Conservation (phyloP, 2,888 invertebrate species). For the Pristionchus arcanus region DNA sequence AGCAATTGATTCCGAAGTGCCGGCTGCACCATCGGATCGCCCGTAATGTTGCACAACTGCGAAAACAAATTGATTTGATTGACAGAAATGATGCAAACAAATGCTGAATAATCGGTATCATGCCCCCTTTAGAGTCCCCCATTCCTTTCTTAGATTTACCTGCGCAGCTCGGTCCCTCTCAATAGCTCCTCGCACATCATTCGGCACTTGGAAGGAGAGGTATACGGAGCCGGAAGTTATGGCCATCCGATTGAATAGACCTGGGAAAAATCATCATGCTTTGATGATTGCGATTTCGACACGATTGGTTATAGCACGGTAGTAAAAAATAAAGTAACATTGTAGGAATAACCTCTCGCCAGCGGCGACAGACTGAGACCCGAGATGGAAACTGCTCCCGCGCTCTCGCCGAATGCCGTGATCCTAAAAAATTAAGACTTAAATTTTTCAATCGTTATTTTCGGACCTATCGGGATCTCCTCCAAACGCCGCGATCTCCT, state of each 20-base stretch:
- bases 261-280: background rate
- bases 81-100: no score
- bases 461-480: background rate
- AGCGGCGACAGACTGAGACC: constrained; percentile 5
- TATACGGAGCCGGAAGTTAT: background rate
- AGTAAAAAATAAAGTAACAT: background rate
- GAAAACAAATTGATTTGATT: background rate
- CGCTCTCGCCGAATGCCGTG: constrained; percentile 36
- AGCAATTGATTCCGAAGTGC: background rate
- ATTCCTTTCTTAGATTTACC: background rate
- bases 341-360: background rate
- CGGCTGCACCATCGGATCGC: background rate
- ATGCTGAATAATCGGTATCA: no score
- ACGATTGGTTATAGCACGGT: no score
- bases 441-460: no score
- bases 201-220: background rate
- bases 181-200: constrained; percentile 15
- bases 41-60: background rate
- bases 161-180: background rate
- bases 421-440: no score
- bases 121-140: no score
- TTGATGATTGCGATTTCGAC: no score
- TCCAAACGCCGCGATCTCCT: constrained; percentile 26
- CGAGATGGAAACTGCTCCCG: background rate
- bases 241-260: background rate